Percentiles rank a stretch among this genome's conserved stretches.
Evolutionary conservation across 2,797 vertebrate species (phyloP).

Genomic region (Leptatherina wallacei): DNA sequence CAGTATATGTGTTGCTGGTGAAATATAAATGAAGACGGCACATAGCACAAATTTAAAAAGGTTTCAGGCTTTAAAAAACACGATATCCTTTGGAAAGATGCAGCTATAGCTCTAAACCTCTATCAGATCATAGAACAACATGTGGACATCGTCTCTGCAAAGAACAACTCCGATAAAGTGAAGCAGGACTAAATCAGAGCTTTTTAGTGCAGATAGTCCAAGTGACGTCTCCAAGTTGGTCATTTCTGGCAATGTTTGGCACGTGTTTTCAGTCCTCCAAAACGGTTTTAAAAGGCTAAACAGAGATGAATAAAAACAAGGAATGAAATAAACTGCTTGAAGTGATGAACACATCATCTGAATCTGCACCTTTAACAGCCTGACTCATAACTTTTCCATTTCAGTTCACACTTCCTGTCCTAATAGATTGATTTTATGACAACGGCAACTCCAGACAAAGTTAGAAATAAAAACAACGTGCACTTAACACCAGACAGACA

Average conservation of each 20-base stretch:
- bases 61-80: too few relatives aligned
- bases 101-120: too few relatives aligned
- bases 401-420: neutral
- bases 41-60: too few relatives aligned
- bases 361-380: neutral
- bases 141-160: too few relatives aligned
- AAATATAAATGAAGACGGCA: too few relatives aligned
- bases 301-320: neutral
- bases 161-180: too few relatives aligned
- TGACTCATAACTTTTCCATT: constrained; percentile 3
- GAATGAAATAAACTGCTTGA: neutral
- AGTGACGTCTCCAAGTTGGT: neutral
- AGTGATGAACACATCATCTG: neutral
- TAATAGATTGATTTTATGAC: neutral
- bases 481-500: neutral
- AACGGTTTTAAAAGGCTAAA: neutral
- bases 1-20: too few relatives aligned
- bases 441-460: neutral
- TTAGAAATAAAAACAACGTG: neutral
- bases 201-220: too few relatives aligned
- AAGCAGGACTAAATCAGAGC: too few relatives aligned
- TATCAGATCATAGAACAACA: too few relatives aligned
- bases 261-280: too few relatives aligned
- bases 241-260: neutral
- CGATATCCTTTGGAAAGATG: too few relatives aligned